These are phyloP conservation scores for Patella ulyssiponensis DNA, from an alignment of 2,888 invertebrate genomes.

Conservation along the genomic window DNA sequence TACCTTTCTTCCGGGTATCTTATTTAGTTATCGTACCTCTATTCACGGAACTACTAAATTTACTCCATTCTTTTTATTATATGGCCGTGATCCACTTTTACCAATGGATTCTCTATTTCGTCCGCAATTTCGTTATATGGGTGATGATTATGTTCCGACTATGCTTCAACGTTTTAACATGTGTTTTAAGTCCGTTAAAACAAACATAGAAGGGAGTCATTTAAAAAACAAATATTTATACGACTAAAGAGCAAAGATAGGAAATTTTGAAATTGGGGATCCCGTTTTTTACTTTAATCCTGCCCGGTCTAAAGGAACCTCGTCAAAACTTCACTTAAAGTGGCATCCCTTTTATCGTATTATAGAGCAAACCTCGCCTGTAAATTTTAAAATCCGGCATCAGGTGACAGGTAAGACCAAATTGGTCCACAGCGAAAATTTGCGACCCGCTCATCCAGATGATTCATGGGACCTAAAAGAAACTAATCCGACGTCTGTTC, in stretches of 20 bases:
- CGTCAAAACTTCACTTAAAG: no score
- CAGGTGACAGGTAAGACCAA: slow-evolving; percentile 12
- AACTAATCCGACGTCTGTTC: no score
- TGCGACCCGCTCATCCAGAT: slow-evolving; percentile 19
- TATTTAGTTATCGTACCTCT: slow-evolving; percentile 15
- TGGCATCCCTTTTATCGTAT: slow-evolving; percentile 38
- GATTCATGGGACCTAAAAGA: neutral
- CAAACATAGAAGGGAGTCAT: neutral
- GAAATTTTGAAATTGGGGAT: slow-evolving; percentile 35
- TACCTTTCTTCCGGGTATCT: neutral
- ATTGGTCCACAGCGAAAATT: slow-evolving; percentile 20
- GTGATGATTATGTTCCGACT: slow-evolving; percentile 16
- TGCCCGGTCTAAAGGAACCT: slow-evolving; percentile 30
- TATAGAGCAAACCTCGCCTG: slow-evolving; percentile 32
- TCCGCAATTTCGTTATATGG: neutral
- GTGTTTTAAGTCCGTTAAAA: neutral
- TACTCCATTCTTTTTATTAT: slow-evolving; percentile 13
- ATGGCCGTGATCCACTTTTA: slow-evolving; percentile 12
- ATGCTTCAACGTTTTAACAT: neutral
- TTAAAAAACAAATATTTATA: no score
- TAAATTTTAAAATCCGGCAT: slow-evolving; percentile 22
- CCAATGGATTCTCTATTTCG: neutral
- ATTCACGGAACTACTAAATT: neutral
- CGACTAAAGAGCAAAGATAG: slow-evolving; percentile 27
- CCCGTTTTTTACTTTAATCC: slow-evolving; percentile 35